Conservation (phyloP, 2,888 invertebrate species). For the Onthophagus sagittarius region DNA sequence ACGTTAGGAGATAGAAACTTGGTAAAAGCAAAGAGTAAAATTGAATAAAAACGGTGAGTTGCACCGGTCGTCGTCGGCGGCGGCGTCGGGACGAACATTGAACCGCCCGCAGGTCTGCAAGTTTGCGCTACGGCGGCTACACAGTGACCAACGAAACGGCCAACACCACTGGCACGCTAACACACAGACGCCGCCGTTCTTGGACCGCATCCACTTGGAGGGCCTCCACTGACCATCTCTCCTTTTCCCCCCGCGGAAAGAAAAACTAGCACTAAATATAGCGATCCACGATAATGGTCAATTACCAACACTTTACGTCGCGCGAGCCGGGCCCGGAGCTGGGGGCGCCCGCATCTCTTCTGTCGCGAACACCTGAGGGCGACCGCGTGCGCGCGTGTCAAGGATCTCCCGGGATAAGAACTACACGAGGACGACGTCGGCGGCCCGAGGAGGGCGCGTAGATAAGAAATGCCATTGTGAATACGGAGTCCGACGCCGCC, state of each 20-base stretch:
- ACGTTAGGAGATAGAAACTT: neutral
- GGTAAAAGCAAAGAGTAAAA: neutral
- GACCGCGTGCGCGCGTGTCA: neutral
- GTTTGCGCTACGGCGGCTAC: neutral
- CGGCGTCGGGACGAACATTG: neutral
- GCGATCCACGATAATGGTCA: neutral
- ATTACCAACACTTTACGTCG: neutral
- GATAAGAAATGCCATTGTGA: neutral
- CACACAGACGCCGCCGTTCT: neutral
- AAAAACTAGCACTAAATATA: neutral
- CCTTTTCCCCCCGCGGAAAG: neutral
- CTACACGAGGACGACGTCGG: neutral
- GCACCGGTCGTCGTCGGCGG: neutral
- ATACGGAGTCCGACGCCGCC: neutral
- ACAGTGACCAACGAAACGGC: neutral
- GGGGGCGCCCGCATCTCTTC: neutral
- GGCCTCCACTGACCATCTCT: neutral
- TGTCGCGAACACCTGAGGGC: neutral
- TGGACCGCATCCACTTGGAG: neutral
- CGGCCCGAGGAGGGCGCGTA: neutral
- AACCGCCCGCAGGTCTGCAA: neutral
- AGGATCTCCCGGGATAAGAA: neutral
- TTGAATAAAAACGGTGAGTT: neutral
- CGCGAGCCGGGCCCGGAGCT: neutral
- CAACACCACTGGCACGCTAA: neutral